These are phyloP conservation scores for Agriopis marginaria DNA, from an alignment of 2,888 invertebrate genomes.

Conservation along the genomic window DNA sequence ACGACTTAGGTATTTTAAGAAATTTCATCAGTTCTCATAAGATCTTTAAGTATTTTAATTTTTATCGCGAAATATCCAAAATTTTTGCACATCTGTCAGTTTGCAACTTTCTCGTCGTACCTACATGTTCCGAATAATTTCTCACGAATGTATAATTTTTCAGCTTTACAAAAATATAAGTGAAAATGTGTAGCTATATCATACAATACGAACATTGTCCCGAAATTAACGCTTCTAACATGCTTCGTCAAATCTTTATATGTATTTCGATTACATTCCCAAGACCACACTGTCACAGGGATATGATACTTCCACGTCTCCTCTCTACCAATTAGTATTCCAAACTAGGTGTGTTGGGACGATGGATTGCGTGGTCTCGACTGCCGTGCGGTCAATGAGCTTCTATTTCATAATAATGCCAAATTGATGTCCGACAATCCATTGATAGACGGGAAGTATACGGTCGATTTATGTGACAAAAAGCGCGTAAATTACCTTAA, in stretches of 20 bases:
- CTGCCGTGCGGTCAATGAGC: slow-evolving; percentile 32
- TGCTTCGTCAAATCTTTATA: slow-evolving; percentile 15
- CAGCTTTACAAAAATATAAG: not conserved
- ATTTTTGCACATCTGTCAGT: not conserved
- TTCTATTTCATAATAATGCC: slow-evolving; percentile 26
- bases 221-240: not conserved
- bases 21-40: not conserved
- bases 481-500: not conserved
- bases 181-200: not conserved
- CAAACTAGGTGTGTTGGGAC: slow-evolving; percentile 39
- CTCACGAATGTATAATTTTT: not conserved
- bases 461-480: not conserved
- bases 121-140: not conserved
- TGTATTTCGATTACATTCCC: slow-evolving; percentile 39
- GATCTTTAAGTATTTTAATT: not conserved
- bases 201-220: not conserved
- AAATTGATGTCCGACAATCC: slow-evolving; percentile 31
- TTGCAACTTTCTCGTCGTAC: not conserved
- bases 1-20: no score
- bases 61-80: no score
- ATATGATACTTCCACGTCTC: slow-evolving; percentile 25
- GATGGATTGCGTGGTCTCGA: slow-evolving; percentile 40
- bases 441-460: not conserved
- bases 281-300: slow-evolving; percentile 24
- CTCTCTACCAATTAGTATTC: slow-evolving; percentile 73